Conservation (phyloP, 1,140 invertebrate genomes). For the Ostrea edulis region DNA sequence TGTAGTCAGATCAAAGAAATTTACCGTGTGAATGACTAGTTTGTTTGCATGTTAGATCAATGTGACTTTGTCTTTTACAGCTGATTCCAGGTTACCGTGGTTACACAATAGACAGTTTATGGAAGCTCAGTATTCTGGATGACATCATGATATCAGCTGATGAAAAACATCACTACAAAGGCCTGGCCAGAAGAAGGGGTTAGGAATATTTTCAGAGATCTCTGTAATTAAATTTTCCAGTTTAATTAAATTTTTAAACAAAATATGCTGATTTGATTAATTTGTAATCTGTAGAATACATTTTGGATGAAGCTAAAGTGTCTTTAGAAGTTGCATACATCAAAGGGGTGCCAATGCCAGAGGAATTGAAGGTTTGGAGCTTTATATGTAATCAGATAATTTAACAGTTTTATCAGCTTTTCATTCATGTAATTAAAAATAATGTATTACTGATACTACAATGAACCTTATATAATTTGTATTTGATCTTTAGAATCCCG, state of each 20-base stretch:
- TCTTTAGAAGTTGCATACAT: constrained; percentile 68
- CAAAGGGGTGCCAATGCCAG: constrained; percentile 75
- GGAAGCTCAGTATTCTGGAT: constrained; percentile 73
- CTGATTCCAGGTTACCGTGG: constrained; percentile 77
- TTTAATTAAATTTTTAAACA: neutral
- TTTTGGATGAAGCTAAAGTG: constrained; percentile 76
- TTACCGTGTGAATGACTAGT: too few species aligned
- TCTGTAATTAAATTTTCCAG: neutral
- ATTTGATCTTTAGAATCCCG: constrained; percentile 67
- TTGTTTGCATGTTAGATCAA: too few species aligned
- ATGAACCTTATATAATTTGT: neutral
- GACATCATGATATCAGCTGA: constrained; percentile 78
- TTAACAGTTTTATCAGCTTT: too few species aligned
- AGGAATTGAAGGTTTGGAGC: constrained; percentile 74
- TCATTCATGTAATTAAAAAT: too few species aligned
- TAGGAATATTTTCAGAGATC: constrained; percentile 10
- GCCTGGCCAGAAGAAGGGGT: constrained; percentile 75
- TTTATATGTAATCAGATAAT: neutral
- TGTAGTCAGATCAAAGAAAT: too few species aligned
- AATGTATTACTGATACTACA: too few species aligned
- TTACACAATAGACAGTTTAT: constrained; percentile 76
- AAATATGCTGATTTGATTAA: neutral
- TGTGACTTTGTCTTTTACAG: constrained; percentile 57
- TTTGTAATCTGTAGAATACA: constrained; percentile 70
- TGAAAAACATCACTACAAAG: constrained; percentile 76